Base-by-base conservation (phyloP, 2,113 vertebrate genomes). In the Ploceus nigricollis region DNA sequence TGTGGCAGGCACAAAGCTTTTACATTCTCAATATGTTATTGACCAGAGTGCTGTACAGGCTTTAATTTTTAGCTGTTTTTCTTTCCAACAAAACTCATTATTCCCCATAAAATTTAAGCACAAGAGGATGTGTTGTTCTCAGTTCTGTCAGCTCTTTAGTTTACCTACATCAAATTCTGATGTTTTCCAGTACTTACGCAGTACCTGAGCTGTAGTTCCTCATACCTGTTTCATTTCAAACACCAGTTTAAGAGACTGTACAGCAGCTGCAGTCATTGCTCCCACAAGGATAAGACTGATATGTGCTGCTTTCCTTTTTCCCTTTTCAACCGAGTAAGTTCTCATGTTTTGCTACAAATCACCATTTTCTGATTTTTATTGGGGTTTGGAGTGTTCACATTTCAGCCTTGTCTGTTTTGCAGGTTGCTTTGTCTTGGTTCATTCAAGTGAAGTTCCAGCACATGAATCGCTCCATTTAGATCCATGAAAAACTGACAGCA, bases 401-500 rank as follows among this genome's bases (percentile, higher is more conserved):
- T 85, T 61, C 92, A 94, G 84, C 90, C 53, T 93, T 96, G 51
- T 96, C 82, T 97, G 91, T 97, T 93, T 97, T 97, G 78, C 95
- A 97, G 97, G 95, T 96, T 80, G 9, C 31, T 82, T 65, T 76
- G 58, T 93, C 82, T 58, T 2, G 7, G 16, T 48, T 93, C 90
- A 31, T 42, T 72, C 72, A 47, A 65, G 51, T 94, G 91, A 77
- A 83, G 70, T 51, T 54, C 9, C 17, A 70, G 47, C 8, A 2
- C 47, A 13, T 24, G 77, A 90, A 91, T 61, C 25, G 3, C 65
- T 84, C 22, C 10, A 1, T 42, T 65, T 51, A 89, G 39, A 63
- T 56, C 54, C 8, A 2, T 15, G 58, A 72, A 78, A 82, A 93
- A 39, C n/a, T 23, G 71, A 61, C 66, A 23, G 44, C 56, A 25